These are phyloP conservation scores for Microchirus variegatus DNA, from an alignment of 2,797 vertebrate genomes.

Conservation along the genomic window DNA sequence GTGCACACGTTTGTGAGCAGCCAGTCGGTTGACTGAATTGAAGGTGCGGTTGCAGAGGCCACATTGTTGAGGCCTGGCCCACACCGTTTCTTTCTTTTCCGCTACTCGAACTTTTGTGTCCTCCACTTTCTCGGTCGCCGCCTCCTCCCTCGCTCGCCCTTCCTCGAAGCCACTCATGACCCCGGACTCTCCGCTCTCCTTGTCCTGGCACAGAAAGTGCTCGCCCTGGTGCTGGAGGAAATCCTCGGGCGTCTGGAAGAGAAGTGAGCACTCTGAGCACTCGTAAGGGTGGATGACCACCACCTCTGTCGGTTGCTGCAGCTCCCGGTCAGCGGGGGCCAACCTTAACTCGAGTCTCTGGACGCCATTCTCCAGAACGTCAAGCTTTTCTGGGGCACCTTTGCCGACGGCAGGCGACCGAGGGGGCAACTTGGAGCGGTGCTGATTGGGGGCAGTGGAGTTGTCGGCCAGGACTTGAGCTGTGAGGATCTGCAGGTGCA, in stretches of 20 bases:
- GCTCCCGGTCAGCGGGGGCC: constrained; percentile 43
- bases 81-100: constrained; percentile 37
- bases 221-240: constrained; percentile 92
- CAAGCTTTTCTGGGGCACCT: constrained; percentile 45
- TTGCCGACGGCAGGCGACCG: constrained; percentile 58
- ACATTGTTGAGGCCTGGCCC: constrained; percentile 72
- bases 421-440: constrained; percentile 68
- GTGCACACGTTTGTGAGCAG: constrained; percentile 87
- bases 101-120: constrained; percentile 46
- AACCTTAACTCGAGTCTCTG: constrained; percentile 75
- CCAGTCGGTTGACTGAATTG: constrained; percentile 86
- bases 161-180: constrained; percentile 78
- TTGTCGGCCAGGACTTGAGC: constrained; percentile 82
- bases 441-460: constrained; percentile 51
- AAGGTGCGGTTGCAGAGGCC: constrained; percentile 86
- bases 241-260: constrained; percentile 90
- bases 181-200: constrained; percentile 82
- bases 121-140: constrained; percentile 42
- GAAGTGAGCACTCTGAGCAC: constrained; percentile 89
- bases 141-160: constrained; percentile 63
- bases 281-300: constrained; percentile 88
- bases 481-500: constrained; percentile 85
- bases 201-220: constrained; percentile 89
- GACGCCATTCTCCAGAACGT: constrained; percentile 65
- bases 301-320: constrained; percentile 57